A percentile compares a stretch with the other conserved stretches of the same genome.
These are phyloP conservation scores for Tachycineta bicolor DNA, from an alignment of 2,113 vertebrate species.

Conservation along the genomic window DNA sequence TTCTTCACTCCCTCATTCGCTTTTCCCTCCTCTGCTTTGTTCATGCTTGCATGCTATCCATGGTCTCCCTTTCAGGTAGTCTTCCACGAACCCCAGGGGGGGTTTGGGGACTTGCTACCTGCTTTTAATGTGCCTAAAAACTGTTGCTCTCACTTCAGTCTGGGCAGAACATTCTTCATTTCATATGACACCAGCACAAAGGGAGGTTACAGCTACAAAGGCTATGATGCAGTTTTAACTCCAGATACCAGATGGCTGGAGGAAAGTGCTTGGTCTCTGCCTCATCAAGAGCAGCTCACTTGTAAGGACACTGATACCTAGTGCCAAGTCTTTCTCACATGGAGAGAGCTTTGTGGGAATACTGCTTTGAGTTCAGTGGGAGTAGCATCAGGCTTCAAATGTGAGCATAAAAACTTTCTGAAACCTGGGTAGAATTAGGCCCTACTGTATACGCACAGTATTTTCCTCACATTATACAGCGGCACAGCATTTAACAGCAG, in stretches of 20 bases:
- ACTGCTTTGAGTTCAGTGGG: background rate
- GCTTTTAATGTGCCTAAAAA: background rate
- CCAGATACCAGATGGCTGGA: background rate
- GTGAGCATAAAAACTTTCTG: background rate
- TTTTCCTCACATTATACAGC: background rate
- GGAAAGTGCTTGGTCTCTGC: background rate
- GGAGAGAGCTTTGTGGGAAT: background rate
- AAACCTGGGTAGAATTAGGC: background rate
- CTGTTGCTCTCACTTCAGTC: background rate
- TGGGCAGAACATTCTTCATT: background rate
- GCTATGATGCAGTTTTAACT: background rate
- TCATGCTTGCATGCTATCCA: background rate
- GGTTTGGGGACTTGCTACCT: background rate
- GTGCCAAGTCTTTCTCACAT: background rate
- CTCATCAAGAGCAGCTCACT: background rate
- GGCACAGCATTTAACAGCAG: background rate
- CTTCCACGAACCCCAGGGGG: background rate
- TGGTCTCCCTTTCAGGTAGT: background rate
- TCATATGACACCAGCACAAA: background rate
- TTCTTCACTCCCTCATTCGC: background rate
- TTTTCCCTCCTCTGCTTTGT: background rate
- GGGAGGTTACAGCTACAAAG: background rate
- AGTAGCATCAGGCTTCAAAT: background rate
- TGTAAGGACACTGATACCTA: background rate
- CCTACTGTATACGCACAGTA: accelerated